A percentile compares a stretch with the other conserved stretches of the same genome.
Conservation (phyloP, 1,140 invertebrate species). For the Leguminivora glycinivorella region DNA sequence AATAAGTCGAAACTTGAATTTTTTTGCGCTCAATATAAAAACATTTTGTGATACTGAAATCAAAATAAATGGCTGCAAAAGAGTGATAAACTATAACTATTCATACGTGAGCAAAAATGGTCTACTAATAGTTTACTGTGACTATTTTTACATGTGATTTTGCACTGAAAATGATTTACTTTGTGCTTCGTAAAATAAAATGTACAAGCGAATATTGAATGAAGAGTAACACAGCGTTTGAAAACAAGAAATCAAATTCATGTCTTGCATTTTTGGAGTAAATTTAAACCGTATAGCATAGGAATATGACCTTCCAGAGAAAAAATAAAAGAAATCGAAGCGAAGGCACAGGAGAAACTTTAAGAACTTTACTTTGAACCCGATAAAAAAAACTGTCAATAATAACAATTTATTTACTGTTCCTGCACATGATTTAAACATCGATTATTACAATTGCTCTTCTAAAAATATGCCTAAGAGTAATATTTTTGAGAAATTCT, state of each 20-base stretch:
- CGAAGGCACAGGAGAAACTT: background rate
- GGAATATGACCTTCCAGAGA: background rate
- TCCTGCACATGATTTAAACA: no score
- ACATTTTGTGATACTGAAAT: slow-evolving; percentile 13
- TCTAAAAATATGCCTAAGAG: no score
- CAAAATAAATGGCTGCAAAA: slow-evolving; percentile 23
- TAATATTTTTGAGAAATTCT: no score
- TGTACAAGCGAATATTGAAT: background rate
- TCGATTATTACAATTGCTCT: no score
- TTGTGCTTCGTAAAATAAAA: background rate
- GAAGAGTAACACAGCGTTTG: background rate
- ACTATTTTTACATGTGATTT: slow-evolving; percentile 4
- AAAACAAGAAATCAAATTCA: background rate
- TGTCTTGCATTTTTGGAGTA: background rate
- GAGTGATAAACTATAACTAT: slow-evolving; percentile 13
- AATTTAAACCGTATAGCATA: background rate
- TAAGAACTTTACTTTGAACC: no score
- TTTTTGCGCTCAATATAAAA: background rate
- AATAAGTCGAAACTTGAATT: background rate
- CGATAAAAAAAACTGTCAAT: no score
- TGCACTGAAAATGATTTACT: background rate
- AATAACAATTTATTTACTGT: no score
- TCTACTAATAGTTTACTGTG: slow-evolving; percentile 18
- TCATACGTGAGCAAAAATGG: slow-evolving; percentile 4
- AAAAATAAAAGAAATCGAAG: background rate